Evolutionary conservation across 2,888 invertebrate species (phyloP), one percentile per base, ranked within the genome.

Genomic region (Drosophila putrida): DNA sequence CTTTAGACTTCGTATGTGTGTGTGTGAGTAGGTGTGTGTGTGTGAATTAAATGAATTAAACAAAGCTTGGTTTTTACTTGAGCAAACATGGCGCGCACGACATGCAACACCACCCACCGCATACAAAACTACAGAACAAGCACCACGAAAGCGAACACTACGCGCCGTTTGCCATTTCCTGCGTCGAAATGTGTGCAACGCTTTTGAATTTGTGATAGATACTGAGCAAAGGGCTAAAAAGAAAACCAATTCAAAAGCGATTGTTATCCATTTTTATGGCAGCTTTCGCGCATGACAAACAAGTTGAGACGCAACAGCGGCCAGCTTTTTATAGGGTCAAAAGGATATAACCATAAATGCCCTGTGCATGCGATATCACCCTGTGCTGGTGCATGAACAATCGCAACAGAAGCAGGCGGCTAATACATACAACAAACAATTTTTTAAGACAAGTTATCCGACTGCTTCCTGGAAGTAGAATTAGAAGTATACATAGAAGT

Each of bases 161-260:
- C 75, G 71, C 72, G 79, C 67, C 66, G 72, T 68, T 69, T 31
- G 69, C 67, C 82, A 82, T 82, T 74, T 77, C 67, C 68, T 66
- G 67, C 74, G 74, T 71, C 59, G 54, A 74, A 77, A 78, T 76
- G 73, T 76, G 76, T 83, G 86, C 75, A 75, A 74, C 69, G 69
- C 77, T 82, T 67, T 75, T 65, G 74, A 72, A 73, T 63, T 75
- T 80, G 74, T 78, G 80, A 79, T 80, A 83, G 86, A 86, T 84
- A 84, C 83, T 86, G 75, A 46, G 71, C 55, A 27, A 35, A 6
- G 39, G 41, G 58, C 63, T 58, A 36, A 54, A 53, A 59, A 46
- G 43, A 49, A 39, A 62, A 49, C 38, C 63, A 65, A 57, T 64
- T 44, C 63, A 55, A 60, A 53, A 51, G 54, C 66, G 64, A 28